Evolutionary conservation across 1,140 invertebrate genomes (phyloP).

Genomic region (Drosophila serrata): DNA sequence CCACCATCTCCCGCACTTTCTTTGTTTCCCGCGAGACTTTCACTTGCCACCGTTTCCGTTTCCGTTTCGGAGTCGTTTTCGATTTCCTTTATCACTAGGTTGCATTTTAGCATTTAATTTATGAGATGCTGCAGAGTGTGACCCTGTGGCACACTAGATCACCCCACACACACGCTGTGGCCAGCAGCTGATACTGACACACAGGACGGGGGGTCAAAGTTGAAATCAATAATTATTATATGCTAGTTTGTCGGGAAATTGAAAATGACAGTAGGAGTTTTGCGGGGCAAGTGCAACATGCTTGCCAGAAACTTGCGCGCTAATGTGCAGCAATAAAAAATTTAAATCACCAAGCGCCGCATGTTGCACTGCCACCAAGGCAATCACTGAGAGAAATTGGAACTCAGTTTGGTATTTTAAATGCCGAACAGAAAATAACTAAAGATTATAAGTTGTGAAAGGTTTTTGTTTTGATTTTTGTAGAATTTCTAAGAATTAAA

Average conservation of each 20-base stretch:
- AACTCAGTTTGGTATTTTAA: not conserved
- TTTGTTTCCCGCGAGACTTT: conserved; percentile 8
- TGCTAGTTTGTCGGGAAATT: conserved; percentile 53
- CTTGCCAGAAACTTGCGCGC: conserved; percentile 78
- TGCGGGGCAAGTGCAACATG: conserved; percentile 57
- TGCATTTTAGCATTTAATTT: conserved; percentile 21
- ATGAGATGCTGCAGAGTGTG: not conserved
- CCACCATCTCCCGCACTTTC: not conserved
- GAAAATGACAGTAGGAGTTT: conserved; percentile 31
- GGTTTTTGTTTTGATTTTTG: not conserved
- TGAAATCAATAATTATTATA: conserved; percentile 81
- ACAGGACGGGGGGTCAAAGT: conserved; percentile 53
- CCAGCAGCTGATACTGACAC: conserved; percentile 6
- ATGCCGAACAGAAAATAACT: not conserved
- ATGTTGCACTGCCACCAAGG: conserved; percentile 57
- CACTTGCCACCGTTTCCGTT: conserved; percentile 22
- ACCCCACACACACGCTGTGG: conserved; percentile 15
- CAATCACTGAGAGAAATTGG: conserved; percentile 20
- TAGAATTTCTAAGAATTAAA: not conserved
- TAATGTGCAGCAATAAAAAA: conserved; percentile 77
- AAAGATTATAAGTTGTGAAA: not conserved
- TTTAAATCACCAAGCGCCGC: conserved; percentile 67
- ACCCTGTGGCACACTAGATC: conserved; percentile 22
- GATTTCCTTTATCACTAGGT: conserved; percentile 7
- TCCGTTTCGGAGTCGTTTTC: conserved; percentile 5